Percentiles rank a stretch among this genome's conserved stretches.
Evolutionary conservation across 1,140 invertebrate genomes (phyloP).

Genomic region (Listronotus bonariensis): DNA sequence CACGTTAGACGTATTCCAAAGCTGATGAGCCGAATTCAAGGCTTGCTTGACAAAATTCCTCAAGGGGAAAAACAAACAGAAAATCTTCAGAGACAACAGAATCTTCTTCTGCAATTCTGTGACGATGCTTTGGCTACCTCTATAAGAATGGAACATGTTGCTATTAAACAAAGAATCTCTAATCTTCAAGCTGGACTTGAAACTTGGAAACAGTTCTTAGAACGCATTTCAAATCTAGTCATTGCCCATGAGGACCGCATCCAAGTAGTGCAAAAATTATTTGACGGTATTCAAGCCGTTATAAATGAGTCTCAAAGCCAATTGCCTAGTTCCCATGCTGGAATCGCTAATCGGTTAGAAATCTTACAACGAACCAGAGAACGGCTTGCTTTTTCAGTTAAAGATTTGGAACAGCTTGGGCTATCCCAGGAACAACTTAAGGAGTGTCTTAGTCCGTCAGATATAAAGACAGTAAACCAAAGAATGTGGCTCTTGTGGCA

Average conservation of each 20-base stretch:
- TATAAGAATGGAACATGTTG: slow-evolving; percentile 78
- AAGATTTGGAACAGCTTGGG: slow-evolving; percentile 68
- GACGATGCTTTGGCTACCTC: slow-evolving; percentile 76
- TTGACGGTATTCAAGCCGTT: slow-evolving; percentile 64
- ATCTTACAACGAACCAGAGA: slow-evolving; percentile 64
- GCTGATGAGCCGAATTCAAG: slow-evolving; percentile 70
- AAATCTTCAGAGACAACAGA: slow-evolving; percentile 68
- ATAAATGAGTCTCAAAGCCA: slow-evolving; percentile 57
- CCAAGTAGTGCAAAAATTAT: slow-evolving; percentile 61
- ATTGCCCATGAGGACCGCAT: slow-evolving; percentile 65
- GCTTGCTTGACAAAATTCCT: slow-evolving; percentile 69
- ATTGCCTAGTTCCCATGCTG: slow-evolving; percentile 56
- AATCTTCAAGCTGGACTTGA: slow-evolving; percentile 79
- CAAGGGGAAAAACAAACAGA: slow-evolving; percentile 68
- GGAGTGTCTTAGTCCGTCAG: slow-evolving; percentile 82
- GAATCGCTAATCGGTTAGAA: slow-evolving; percentile 62
- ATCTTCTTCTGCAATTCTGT: slow-evolving; percentile 71
- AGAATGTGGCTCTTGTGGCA: slow-evolving; percentile 75
- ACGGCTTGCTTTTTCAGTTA: slow-evolving; percentile 63
- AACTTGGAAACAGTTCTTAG: slow-evolving; percentile 78
- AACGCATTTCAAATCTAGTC: slow-evolving; percentile 65
- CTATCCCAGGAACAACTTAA: slow-evolving; percentile 81
- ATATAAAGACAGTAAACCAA: slow-evolving; percentile 81
- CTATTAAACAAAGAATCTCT: slow-evolving; percentile 72
- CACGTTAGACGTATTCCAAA: slow-evolving; percentile 75